These are phyloP conservation scores for Drosophila ohnishii DNA, from an alignment of 1,140 invertebrate species.

Conservation along the genomic window DNA sequence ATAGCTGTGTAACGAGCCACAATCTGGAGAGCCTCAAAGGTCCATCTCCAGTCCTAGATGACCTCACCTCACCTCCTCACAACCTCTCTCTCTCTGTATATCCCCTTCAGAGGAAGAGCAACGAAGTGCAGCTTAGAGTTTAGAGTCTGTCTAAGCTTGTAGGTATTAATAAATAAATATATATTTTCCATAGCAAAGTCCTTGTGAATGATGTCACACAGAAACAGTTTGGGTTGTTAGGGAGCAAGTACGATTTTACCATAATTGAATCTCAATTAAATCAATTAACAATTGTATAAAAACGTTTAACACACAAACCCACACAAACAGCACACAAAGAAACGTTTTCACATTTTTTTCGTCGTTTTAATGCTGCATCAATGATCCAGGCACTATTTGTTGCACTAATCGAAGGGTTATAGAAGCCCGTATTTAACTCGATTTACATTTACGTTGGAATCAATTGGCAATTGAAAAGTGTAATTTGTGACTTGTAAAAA, in stretches of 20 bases:
- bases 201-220: conserved; percentile 15
- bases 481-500: conserved; percentile 50
- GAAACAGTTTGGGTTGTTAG: conserved; percentile 58
- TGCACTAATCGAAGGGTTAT: conserved; percentile 23
- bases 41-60: conserved; percentile 10
- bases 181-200: conserved; percentile 47
- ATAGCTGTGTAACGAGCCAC: conserved; percentile 56
- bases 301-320: conserved; percentile 18
- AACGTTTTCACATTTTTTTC: conserved; percentile 20
- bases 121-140: conserved; percentile 31
- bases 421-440: conserved; percentile 18
- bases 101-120: conserved; percentile 35
- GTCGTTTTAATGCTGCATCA: conserved; percentile 38
- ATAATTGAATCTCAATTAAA: conserved; percentile 39
- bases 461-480: conserved; percentile 44
- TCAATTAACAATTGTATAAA: conserved; percentile 42
- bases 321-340: conserved; percentile 20
- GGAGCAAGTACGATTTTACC: conserved; percentile 51
- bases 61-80: conserved; percentile 3
- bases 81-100: conserved; percentile 9
- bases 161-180: conserved; percentile 23
- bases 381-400: conserved; percentile 39
- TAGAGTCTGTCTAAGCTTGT: conserved; percentile 9
- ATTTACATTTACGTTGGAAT: conserved; percentile 18
- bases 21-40: conserved; percentile 43